Evolutionary conservation across 1,140 invertebrate species (phyloP), one percentile per base, ranked within the genome.

Genomic region (Octopus bimaculoides): DNA sequence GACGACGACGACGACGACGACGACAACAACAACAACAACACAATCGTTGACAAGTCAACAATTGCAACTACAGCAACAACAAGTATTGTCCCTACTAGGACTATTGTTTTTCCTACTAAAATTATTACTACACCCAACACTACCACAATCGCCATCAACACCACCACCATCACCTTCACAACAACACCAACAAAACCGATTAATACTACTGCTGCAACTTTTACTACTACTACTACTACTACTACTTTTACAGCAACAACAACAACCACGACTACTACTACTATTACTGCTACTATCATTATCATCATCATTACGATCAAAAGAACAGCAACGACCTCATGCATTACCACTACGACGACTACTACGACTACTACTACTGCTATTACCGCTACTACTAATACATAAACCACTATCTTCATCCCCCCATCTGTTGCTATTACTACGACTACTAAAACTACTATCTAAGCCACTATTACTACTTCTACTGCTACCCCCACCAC

Each of bases 221-320:
- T 41, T 41, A 41, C 26, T 41, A 41, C 26, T 41, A 41, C 5
- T 41, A 41, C 26, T 41, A 41, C 5, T 73, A 73, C 78, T 78
- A 73, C 61, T 55, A 77, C 77, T 77, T 56, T 26, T 77, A 77
- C 77, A 56, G 54, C 77, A 56, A 77, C 77, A 56, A 77, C 77
- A 56, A 77, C 77, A 54, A 55, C 77, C 73, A 41, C 78, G 69
- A 78, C 78, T 73, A 78, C 78, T 78, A 78, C 66, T 77, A 55
- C 54, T 77, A 77, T 26, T 77, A 71, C 78, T 78, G 73, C 78
- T 73, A 69, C 78, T 78, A 78, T 69, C 73, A 73, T 52, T 78
- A 78, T 69, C 73, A 73, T 55, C 73, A 41, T 69, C 73, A 73
- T 69, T 78, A 78, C 6, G 0, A 78, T 69, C 53, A 78, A 56